These are phyloP conservation scores for Sphaerophoria taeniata DNA, from an alignment of 2,888 invertebrate species.

Conservation along the genomic window DNA sequence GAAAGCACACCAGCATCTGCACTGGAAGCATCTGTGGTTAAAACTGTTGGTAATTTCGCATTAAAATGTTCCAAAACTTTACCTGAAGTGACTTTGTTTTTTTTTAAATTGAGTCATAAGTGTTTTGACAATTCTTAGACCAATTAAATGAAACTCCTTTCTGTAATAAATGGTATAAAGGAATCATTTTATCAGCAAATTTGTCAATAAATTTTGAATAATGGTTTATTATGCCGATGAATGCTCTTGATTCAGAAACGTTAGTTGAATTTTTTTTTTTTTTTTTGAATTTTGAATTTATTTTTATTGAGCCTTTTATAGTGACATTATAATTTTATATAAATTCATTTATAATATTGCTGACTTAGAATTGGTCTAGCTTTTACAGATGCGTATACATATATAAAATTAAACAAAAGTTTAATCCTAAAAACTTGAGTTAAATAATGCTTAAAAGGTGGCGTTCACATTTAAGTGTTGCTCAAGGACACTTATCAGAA, in stretches of 20 bases:
- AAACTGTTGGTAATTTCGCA: conserved; percentile 18
- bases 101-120: conserved; percentile 30
- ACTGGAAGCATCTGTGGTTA: conserved; percentile 32
- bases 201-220: conserved; percentile 16
- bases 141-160: conserved; percentile 1
- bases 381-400: too few relatives aligned
- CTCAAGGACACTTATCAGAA: too few relatives aligned
- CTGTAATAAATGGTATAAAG: not conserved
- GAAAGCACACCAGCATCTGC: conserved; percentile 30
- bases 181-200: conserved; percentile 24
- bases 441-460: too few relatives aligned
- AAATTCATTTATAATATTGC: too few relatives aligned
- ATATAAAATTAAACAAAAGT: too few relatives aligned
- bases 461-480: too few relatives aligned
- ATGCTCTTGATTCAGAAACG: conserved; percentile 11
- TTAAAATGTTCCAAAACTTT: conserved; percentile 45
- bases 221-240: conserved; percentile 11
- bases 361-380: too few relatives aligned
- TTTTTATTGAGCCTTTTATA: too few relatives aligned
- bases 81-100: conserved; percentile 10
- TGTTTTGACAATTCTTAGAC: conserved; percentile 16
- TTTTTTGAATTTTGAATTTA: too few relatives aligned
- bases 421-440: too few relatives aligned
- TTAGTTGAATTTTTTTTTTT: too few relatives aligned
- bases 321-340: too few relatives aligned